Base-by-base conservation (phyloP, 2,113 vertebrate genomes). In the Sylvilagus bachmani region DNA sequence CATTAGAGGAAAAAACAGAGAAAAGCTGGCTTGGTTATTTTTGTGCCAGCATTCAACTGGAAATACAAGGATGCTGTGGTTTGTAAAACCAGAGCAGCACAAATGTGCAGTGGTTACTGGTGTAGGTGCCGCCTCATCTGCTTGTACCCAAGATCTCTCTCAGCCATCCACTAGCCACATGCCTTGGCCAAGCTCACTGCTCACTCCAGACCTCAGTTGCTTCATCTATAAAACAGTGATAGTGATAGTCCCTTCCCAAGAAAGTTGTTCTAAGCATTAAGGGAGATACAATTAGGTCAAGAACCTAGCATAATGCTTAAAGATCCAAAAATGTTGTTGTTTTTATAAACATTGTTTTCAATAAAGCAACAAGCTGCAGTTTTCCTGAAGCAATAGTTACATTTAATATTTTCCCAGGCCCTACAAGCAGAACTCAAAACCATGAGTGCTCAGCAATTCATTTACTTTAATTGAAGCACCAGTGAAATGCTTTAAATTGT, bases 401-500 rank as follows among this genome's bases (percentile, higher is more conserved):
- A 53, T 24, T 85, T 93, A 89, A 14, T 79, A 74, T 21, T 77
- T 89, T 90, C 77, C 58, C 21, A 61, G 31, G 3, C 2, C 80
- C 16, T 14, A 66, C 4, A 44, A 87, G 84, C 21, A 81, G 22
- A 90, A 66, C 66, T 92, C 29, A 94, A 80, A 77, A 36, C 25
- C 70, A 13, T 66, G 17, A 5, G 21, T 33, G 7, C 13, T 17
- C 44, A 69, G 33, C 51, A 67, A 9, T n/a, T 69, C 21, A 55
- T 82, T 93, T 64, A 44, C 8, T 79, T 89, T 91, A 83, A 55
- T 22, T 64, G 66, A 89, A 66, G 5, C 58, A 33, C 10, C 19
- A 62, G 13, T n/a, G 29, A 92, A 67, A 64, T 83, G 44, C 75
- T 53, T 94, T 81, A 58, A 95, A 92, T 44, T 10, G 2, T n/a